Percentiles rank a stretch among this genome's conserved stretches.
phyloP scores from a whole-genome alignment of 2,113 vertebrate genomes.

The Clarias magur region DNA sequence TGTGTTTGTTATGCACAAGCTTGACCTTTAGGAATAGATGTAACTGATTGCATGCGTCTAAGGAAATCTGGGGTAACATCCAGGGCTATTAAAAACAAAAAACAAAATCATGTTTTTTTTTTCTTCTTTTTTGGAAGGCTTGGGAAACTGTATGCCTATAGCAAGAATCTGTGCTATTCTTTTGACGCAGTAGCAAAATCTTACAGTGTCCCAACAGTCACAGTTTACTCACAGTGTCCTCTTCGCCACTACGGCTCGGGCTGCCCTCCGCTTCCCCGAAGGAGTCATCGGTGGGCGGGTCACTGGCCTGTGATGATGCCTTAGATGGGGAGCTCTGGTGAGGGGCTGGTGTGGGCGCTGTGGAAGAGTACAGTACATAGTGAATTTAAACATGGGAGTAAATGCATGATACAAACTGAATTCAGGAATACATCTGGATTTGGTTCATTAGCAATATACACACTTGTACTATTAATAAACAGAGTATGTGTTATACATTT shows the following conservation, averaged over 20 bases:
- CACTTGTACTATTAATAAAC: neutral
- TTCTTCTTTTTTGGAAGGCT: neutral
- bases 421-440: neutral
- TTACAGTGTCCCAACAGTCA: too few species aligned
- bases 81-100: neutral
- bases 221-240: slow-evolving; percentile 87
- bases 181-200: too few species aligned
- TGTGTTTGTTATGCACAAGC: neutral
- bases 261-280: slow-evolving; percentile 95
- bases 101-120: neutral
- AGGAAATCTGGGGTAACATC: neutral
- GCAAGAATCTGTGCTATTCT: neutral
- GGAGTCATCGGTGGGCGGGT: slow-evolving; percentile 87
- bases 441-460: neutral
- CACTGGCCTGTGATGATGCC: slow-evolving; percentile 92
- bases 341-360: slow-evolving; percentile 93
- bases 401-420: neutral
- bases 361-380: slow-evolving; percentile 29
- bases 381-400: neutral
- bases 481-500: neutral
- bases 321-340: slow-evolving; percentile 93
- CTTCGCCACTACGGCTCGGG: slow-evolving; percentile 93
- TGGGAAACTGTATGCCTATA: neutral
- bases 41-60: neutral
- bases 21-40: slow-evolving; percentile 6